Evolutionary conservation across 2,797 vertebrate species (phyloP).

Genomic region (Eulemur coronatus): DNA sequence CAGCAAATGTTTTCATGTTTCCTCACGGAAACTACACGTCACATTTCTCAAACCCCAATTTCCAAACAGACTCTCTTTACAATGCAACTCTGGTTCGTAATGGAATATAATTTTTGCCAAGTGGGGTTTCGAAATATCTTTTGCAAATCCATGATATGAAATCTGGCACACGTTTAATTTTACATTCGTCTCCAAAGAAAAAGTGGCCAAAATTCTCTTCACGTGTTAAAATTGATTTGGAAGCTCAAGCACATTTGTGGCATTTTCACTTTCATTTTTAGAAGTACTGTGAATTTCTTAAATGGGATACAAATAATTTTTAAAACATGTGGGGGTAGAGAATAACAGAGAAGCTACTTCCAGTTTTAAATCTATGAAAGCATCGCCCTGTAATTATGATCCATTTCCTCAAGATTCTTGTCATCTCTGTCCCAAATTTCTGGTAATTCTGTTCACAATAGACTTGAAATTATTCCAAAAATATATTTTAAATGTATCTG

Average conservation of each 20-base stretch:
- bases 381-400: neutral
- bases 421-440: too few relatives aligned
- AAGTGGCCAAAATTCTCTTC: neutral
- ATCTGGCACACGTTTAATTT: neutral
- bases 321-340: too few relatives aligned
- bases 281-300: neutral
- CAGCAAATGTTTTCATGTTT: neutral
- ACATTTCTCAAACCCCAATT: neutral
- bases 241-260: neutral
- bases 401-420: neutral
- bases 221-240: neutral
- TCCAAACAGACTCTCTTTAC: neutral
- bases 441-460: neutral
- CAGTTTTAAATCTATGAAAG: neutral
- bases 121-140: neutral
- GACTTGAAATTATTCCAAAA: neutral
- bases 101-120: neutral
- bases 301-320: neutral
- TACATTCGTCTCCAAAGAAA: neutral
- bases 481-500: neutral
- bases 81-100: neutral
- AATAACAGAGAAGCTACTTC: neutral
- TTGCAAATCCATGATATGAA: neutral
- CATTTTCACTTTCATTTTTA: conserved; percentile 53
- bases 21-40: neutral